Percentiles rank a stretch among this genome's conserved stretches.
Conservation (phyloP, 1,140 invertebrate species). For the Cydia pomonella region DNA sequence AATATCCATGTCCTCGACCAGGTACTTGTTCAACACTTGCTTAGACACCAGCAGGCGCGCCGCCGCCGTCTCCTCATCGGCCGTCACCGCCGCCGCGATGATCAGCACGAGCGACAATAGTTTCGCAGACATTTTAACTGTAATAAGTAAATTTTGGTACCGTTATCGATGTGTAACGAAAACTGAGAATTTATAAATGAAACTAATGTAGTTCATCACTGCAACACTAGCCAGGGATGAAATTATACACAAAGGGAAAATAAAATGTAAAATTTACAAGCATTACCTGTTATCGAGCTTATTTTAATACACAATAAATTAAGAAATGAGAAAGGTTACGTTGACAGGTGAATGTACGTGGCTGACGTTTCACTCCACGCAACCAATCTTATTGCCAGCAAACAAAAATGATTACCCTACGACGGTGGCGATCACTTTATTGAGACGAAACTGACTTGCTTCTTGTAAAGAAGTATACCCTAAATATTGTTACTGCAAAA, state of each 20-base stretch:
- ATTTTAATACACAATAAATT: slow-evolving; percentile 30
- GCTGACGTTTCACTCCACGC: slow-evolving; percentile 79
- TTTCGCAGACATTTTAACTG: slow-evolving; percentile 73
- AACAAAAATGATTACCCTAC: slow-evolving; percentile 34
- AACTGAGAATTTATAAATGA: slow-evolving; percentile 33
- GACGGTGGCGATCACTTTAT: background rate
- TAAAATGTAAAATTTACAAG: background rate
- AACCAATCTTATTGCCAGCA: slow-evolving; percentile 60
- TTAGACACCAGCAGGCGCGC: slow-evolving; percentile 91
- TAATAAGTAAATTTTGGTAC: slow-evolving; percentile 48
- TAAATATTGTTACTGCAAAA: background rate
- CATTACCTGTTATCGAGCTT: slow-evolving; percentile 27
- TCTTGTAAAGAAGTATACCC: no score
- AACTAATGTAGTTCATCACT: background rate
- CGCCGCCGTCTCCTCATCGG: slow-evolving; percentile 85
- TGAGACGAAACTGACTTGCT: no score
- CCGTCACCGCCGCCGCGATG: slow-evolving; percentile 67
- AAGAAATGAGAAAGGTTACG: slow-evolving; percentile 40
- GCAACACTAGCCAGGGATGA: background rate
- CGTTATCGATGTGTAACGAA: slow-evolving; percentile 34
- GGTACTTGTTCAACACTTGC: slow-evolving; percentile 97
- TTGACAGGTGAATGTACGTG: slow-evolving; percentile 69
- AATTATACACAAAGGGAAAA: background rate
- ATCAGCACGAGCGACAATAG: slow-evolving; percentile 66
- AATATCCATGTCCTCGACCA: slow-evolving; percentile 99